Conservation (phyloP, 1,140 invertebrate species). For the Conus betulinus region DNA sequence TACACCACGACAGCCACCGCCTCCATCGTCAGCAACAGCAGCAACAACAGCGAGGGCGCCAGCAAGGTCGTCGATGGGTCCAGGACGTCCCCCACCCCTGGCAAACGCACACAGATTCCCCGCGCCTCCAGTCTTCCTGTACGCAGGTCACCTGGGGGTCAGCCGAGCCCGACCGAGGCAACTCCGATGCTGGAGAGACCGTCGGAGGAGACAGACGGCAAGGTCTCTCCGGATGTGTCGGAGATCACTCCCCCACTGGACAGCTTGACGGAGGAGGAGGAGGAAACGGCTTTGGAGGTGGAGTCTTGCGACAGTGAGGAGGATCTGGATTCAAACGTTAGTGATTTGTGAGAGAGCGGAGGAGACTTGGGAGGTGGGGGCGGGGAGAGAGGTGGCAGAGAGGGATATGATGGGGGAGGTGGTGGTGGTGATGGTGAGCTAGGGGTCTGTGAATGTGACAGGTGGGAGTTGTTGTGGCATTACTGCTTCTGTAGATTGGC, state of each 20-base stretch:
- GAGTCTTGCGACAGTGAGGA: slow-evolving; percentile 33
- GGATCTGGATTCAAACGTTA: slow-evolving; percentile 25
- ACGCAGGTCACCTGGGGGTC: not conserved
- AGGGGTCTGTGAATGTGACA: too few relatives aligned
- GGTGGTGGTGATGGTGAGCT: too few relatives aligned
- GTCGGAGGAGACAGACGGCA: too few relatives aligned
- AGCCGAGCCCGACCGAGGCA: not conserved
- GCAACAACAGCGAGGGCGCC: slow-evolving; percentile 8
- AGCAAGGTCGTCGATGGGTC: not conserved
- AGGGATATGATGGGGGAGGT: too few relatives aligned
- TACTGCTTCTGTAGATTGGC: too few relatives aligned
- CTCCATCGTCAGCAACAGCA: not conserved
- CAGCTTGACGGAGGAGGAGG: too few relatives aligned
- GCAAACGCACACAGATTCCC: not conserved
- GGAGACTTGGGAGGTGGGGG: not conserved
- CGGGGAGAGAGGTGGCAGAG: not conserved
- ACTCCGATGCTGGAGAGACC: too few relatives aligned
- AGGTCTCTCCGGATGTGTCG: too few relatives aligned
- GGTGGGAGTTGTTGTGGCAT: too few relatives aligned
- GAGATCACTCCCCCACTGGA: too few relatives aligned
- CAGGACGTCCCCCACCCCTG: not conserved
- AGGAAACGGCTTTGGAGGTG: not conserved
- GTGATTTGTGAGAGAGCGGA: not conserved
- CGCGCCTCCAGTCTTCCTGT: slow-evolving; percentile 37
- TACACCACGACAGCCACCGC: slow-evolving; percentile 2